Conservation (phyloP, 2,113 vertebrate genomes). For the Clinocottus analis region DNA sequence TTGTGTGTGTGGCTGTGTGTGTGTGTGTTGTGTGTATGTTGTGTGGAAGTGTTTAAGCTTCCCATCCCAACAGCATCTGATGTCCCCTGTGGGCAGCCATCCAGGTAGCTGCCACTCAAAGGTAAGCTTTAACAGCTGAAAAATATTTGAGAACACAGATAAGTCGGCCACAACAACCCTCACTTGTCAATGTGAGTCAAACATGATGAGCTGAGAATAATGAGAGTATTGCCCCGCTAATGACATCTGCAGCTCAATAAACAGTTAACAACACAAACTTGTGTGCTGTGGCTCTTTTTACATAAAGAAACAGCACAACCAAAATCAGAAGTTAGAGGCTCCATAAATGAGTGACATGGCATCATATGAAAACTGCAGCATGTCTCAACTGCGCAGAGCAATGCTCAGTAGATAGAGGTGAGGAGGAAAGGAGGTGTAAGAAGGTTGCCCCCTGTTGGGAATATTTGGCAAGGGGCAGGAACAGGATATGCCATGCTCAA, state of each 20-base stretch:
- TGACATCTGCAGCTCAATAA: conserved; percentile 34
- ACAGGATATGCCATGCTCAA: background rate
- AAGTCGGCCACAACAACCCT: conserved; percentile 56
- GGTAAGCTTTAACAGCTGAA: conserved; percentile 46
- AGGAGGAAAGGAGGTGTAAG: conserved; percentile 33
- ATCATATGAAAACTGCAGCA: conserved; percentile 6
- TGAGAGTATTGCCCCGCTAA: background rate
- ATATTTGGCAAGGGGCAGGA: conserved; percentile 23
- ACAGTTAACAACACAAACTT: background rate
- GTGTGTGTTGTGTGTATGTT: conserved; percentile 19
- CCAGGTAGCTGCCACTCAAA: conserved; percentile 69
- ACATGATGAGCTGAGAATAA: conserved; percentile 34
- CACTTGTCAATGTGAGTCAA: conserved; percentile 63
- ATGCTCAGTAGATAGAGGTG: conserved; percentile 4
- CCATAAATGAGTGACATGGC: conserved; percentile 10
- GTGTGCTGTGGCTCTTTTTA: background rate
- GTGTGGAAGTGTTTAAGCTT: conserved; percentile 41
- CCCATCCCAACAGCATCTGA: conserved; percentile 36
- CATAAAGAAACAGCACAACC: background rate
- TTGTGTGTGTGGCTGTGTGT: background rate
- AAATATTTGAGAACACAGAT: conserved; percentile 45
- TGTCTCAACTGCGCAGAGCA: conserved; percentile 1
- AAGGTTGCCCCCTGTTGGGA: conserved; percentile 72
- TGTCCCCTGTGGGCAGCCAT: conserved; percentile 68
- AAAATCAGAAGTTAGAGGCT: background rate